Evolutionary conservation across 1,140 invertebrate genomes (phyloP), one percentile per base, ranked within the genome.

Genomic region (Coptotermes formosanus): DNA sequence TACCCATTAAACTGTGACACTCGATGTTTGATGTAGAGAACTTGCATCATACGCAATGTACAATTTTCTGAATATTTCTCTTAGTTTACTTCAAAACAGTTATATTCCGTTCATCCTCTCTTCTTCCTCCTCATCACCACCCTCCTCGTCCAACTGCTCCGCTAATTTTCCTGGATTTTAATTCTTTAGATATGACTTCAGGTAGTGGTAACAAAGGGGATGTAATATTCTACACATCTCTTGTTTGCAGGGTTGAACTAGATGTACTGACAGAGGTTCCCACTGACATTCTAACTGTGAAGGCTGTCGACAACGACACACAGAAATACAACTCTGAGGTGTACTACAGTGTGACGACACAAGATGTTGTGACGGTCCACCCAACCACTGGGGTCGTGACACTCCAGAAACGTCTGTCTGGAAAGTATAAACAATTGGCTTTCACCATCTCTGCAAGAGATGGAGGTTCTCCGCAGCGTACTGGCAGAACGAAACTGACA

Each of bases 291-390:
- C 82, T 86, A 32, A 45, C 38, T 38, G 87, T 88, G 9, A 85
- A 85, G 16, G 87, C 87, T 4, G 82, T 85, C 2, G 87, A 88
- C 82, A 82, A 84, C 21, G 87, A 88, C 48, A 23, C 82, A 1
- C 75, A 87, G 59, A 87, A 82, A 1, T 88, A 88, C 83, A 88
- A 88, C 84, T 84, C 87, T 1, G 87, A 88, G 55, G 82, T 88
- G 30, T 86, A 86, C 82, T 88, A 88, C 84, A 82, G 75, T 30
- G n/a, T 75, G 64, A 45, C 85, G 32, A 82, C 86, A 48, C 75
- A 82, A 23, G 82, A 81, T 64, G n/a, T 87, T n/a, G 82, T 88
- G 16, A 82, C 30, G 4, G 85, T 88, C 11, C 84, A 88, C 64
- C 86, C 83, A 25, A 82, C 82, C n/a, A 43, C 87, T 21, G 87